Percentiles rank a stretch among this genome's conserved stretches.
phyloP scores from a whole-genome alignment of 2,797 vertebrate species.

The Falco biarmicus region DNA sequence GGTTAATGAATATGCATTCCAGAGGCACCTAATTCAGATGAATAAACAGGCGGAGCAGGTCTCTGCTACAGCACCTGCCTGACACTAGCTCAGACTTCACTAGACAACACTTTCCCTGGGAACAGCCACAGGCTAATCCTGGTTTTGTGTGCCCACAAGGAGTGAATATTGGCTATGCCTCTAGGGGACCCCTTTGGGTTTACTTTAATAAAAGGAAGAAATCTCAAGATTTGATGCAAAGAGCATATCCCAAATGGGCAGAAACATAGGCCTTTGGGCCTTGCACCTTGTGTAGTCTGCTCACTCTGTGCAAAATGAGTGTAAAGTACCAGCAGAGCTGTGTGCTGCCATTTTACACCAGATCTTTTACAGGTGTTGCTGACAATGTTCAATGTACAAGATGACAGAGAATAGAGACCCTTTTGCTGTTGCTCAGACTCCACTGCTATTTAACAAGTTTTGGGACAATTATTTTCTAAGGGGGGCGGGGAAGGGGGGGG shows the following conservation, averaged over 20 bases:
- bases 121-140: conserved; percentile 44
- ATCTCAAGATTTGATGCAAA: conserved; percentile 58
- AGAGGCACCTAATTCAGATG: background rate
- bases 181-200: conserved; percentile 49
- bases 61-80: background rate
- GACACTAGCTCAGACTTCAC: background rate
- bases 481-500: background rate
- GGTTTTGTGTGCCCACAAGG: conserved; percentile 46
- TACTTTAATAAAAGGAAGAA: conserved; percentile 56
- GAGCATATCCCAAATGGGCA: conserved; percentile 37
- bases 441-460: background rate
- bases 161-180: conserved; percentile 52
- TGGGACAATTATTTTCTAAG: background rate
- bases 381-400: background rate
- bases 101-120: background rate
- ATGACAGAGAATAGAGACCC: background rate
- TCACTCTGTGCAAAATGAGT: conserved; percentile 29
- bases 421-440: background rate
- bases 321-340: background rate
- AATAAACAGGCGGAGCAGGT: background rate
- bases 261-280: conserved; percentile 44
- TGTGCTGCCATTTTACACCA: background rate
- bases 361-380: background rate
- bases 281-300: conserved; percentile 42
- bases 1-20: background rate